phyloP scores from a whole-genome alignment of 2,888 invertebrate species.

The Teinopalpus imperialis region DNA sequence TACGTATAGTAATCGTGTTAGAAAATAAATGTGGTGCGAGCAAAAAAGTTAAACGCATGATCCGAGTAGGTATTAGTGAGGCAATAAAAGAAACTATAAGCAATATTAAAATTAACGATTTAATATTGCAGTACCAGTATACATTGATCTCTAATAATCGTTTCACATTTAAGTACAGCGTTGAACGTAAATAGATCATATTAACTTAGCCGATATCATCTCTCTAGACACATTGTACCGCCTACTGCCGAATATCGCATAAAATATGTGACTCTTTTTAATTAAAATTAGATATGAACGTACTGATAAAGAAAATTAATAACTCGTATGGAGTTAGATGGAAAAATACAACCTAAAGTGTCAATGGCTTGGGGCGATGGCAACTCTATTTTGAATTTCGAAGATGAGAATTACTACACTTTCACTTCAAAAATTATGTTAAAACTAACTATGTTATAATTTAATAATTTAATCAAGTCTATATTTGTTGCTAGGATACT shows the following conservation, averaged over 20 bases:
- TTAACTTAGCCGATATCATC: slow-evolving; percentile 49
- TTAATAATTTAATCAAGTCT: too few relatives aligned
- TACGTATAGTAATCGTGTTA: slow-evolving; percentile 70
- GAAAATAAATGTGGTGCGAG: slow-evolving; percentile 61
- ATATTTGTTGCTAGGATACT: too few relatives aligned
- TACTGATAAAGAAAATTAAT: slow-evolving; percentile 74
- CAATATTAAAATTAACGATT: slow-evolving; percentile 81
- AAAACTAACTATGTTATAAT: too few relatives aligned
- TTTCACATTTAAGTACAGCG: slow-evolving; percentile 38
- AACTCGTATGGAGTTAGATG: slow-evolving; percentile 56
- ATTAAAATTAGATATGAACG: slow-evolving; percentile 77
- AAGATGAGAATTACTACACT: slow-evolving; percentile 14
- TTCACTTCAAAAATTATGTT: slow-evolving; percentile 26
- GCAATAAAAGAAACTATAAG: slow-evolving; percentile 76
- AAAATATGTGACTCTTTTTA: slow-evolving; percentile 80
- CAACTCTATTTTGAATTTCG: slow-evolving; percentile 10
- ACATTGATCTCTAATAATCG: slow-evolving; percentile 46
- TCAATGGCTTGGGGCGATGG: slow-evolving; percentile 44
- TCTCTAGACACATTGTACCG: slow-evolving; percentile 60
- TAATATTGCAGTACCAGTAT: slow-evolving; percentile 69
- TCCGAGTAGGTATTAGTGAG: slow-evolving; percentile 68
- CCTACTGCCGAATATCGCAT: slow-evolving; percentile 75
- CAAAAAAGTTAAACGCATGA: slow-evolving; percentile 65
- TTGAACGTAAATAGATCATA: slow-evolving; percentile 40
- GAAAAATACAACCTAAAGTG: slow-evolving; percentile 38